phyloP scores from a whole-genome alignment of 1,140 invertebrate species.

The Melipona quadrifasciata region DNA sequence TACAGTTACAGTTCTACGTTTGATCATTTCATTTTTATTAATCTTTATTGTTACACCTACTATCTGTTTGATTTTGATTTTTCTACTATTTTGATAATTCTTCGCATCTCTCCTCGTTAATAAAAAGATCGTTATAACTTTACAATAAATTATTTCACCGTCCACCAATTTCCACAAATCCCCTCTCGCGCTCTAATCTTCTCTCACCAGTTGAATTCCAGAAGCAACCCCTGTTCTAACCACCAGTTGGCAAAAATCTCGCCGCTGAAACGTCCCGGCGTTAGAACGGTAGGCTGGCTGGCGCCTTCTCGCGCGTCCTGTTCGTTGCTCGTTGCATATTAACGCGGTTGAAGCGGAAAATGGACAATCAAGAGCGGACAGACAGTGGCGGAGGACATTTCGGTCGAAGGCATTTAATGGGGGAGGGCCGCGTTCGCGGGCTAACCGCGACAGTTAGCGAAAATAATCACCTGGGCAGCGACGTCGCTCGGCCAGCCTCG shows the following conservation, averaged over 20 bases:
- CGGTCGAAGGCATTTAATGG: slow-evolving; percentile 16
- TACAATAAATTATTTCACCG: not conserved
- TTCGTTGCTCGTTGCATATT: not conserved
- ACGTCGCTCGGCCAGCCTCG: slow-evolving; percentile 4
- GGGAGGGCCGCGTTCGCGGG: slow-evolving; percentile 1
- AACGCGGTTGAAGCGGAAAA: not conserved
- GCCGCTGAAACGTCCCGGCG: too few species aligned
- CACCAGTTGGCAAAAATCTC: not conserved
- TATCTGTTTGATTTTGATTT: not conserved
- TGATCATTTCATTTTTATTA: too few species aligned
- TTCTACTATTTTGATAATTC: not conserved
- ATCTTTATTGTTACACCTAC: not conserved
- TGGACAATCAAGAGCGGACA: not conserved
- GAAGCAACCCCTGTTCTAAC: not conserved
- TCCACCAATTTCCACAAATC: not conserved
- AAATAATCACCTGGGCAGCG: slow-evolving; percentile 15
- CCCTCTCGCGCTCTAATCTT: not conserved
- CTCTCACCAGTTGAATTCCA: not conserved
- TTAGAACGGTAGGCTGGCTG: too few species aligned
- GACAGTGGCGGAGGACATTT: not conserved
- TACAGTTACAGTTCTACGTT: too few species aligned
- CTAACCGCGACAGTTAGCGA: slow-evolving; percentile 24
- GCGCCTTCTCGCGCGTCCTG: not conserved
- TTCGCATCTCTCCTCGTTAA: too few species aligned
- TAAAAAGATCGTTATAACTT: not conserved